Conservation (phyloP, 2,797 vertebrate species). For the Psittacula echo region DNA sequence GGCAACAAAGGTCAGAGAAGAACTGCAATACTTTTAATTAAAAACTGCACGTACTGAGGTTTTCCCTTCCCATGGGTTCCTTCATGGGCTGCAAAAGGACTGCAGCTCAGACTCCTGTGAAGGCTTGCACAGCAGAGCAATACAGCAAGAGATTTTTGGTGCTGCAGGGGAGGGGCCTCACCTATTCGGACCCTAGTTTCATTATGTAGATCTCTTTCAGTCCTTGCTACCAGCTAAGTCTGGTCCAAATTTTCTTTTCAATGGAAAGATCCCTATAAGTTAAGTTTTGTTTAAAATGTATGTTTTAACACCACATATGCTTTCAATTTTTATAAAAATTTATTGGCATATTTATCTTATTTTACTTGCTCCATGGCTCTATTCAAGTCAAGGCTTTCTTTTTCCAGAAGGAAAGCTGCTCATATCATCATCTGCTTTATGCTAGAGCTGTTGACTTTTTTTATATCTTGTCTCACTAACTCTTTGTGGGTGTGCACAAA, state of each 20-base stretch:
- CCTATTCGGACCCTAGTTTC: accelerated
- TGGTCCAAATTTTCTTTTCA: not conserved
- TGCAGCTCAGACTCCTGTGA: not conserved
- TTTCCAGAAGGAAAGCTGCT: conserved; percentile 60
- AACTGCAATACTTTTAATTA: not conserved
- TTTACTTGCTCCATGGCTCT: conserved; percentile 37
- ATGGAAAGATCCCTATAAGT: conserved; percentile 4
- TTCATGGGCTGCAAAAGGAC: not conserved
- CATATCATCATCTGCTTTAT: conserved; percentile 57
- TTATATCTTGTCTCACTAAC: conserved; percentile 23
- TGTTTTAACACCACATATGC: conserved; percentile 37
- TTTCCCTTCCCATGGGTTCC: not conserved
- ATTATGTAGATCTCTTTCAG: not conserved
- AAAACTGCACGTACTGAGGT: not conserved
- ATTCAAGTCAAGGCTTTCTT: conserved; percentile 39
- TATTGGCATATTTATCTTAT: conserved; percentile 43
- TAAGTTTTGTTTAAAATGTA: conserved; percentile 18
- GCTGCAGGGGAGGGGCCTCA: not conserved
- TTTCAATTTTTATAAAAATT: conserved; percentile 67
- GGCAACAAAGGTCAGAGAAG: accelerated
- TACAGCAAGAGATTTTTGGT: not conserved
- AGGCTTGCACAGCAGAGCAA: not conserved
- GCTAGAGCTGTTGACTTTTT: not conserved
- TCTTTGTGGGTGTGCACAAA: conserved; percentile 17
- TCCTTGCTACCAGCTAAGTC: not conserved